Evolutionary conservation across 2,888 invertebrate genomes (phyloP).

Genomic region (Leucophenga montana): DNA sequence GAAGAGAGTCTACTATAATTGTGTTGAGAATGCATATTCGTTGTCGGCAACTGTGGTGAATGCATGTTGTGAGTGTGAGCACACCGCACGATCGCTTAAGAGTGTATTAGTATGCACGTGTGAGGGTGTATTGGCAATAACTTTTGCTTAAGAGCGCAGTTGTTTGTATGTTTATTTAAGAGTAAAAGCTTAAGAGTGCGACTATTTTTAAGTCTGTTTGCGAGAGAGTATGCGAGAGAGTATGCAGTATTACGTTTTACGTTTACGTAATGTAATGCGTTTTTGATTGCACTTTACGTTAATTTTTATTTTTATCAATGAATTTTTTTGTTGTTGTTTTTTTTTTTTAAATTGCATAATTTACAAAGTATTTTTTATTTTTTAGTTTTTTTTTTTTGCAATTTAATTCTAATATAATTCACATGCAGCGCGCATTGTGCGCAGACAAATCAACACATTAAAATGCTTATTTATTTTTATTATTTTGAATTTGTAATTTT

Average conservation of each 20-base stretch:
- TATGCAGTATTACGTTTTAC: slow-evolving; percentile 10
- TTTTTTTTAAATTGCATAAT: slow-evolving; percentile 23
- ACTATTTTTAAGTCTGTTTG: neutral
- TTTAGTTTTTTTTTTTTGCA: neutral
- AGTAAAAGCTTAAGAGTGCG: neutral
- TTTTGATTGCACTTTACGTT: slow-evolving; percentile 23
- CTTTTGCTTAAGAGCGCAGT: neutral
- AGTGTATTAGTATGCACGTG: neutral
- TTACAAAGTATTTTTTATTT: neutral
- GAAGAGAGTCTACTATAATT: neutral
- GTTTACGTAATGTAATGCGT: neutral
- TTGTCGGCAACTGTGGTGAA: slow-evolving; percentile 57
- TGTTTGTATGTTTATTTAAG: neutral
- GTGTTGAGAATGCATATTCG: slow-evolving; percentile 31
- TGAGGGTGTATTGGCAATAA: slow-evolving; percentile 4
- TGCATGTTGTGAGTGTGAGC: slow-evolving; percentile 54
- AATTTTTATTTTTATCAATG: slow-evolving; percentile 49
- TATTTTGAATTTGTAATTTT: no score
- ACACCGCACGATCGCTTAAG: no score
- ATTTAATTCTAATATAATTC: slow-evolving; percentile 8
- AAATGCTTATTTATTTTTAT: neutral
- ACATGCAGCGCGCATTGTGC: neutral
- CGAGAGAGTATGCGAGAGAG: slow-evolving; percentile 18
- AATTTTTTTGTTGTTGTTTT: slow-evolving; percentile 42
- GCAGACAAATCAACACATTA: slow-evolving; percentile 7